These are phyloP conservation scores for Cuculus canorus DNA, from an alignment of 2,797 vertebrate species.

Conservation along the genomic window DNA sequence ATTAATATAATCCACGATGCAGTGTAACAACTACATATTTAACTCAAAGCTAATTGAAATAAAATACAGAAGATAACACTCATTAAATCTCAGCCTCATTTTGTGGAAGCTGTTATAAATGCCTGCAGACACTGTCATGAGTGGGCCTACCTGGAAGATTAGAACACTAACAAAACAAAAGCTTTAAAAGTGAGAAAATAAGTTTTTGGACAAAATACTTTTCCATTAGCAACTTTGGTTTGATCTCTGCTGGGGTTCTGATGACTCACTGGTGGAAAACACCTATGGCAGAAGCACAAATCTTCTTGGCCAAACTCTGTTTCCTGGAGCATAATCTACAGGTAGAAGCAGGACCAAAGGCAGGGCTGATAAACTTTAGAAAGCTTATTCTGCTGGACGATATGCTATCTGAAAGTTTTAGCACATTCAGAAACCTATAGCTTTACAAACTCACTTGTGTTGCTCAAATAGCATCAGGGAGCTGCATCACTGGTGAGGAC, in stretches of 20 bases:
- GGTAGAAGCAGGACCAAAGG: neutral
- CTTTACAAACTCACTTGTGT: neutral
- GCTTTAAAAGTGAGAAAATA: neutral
- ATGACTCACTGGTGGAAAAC: neutral
- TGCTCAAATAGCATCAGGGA: neutral
- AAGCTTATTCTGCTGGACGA: neutral
- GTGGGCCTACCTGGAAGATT: neutral
- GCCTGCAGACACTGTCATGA: neutral
- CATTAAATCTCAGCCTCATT: neutral
- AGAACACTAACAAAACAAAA: neutral
- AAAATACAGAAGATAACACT: neutral
- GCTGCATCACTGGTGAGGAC: neutral
- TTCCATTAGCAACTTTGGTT: neutral
- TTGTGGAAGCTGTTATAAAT: neutral
- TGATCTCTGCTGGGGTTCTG: neutral
- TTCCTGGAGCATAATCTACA: neutral
- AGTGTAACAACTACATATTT: neutral
- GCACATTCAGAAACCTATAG: neutral
- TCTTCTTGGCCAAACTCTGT: neutral
- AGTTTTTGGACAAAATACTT: neutral
- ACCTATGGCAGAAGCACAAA: rapidly evolving
- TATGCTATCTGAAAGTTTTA: neutral
- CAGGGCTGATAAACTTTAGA: neutral
- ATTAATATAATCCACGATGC: neutral
- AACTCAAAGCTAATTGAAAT: neutral